Evolutionary conservation across 2,113 vertebrate genomes (phyloP), one percentile per base, ranked within the genome.

Genomic region (Oplegnathus fasciatus): DNA sequence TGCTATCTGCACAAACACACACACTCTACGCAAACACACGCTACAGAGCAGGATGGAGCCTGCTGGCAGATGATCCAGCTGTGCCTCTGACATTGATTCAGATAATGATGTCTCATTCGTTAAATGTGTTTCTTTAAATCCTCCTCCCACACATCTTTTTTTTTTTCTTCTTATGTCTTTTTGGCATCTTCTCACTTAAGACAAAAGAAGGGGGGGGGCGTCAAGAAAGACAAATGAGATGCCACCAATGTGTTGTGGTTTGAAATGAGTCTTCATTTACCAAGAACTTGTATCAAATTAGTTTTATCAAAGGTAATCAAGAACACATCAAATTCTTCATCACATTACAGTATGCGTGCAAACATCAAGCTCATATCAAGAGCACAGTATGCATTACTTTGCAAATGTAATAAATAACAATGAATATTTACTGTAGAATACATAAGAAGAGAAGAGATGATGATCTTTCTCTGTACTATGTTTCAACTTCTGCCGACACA

Each of bases 41-140:
- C n/a, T 1, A 6, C n/a, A 42, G 26, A 69, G 44, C 78, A 9
- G n/a, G 37, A 52, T 9, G 4, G 44, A 40, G 64, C 74, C 42
- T 30, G 30, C 42, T 34, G 37, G 26, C 68, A 68, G 28, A 55
- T 14, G 22, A 82, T 67, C 74, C 74, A 78, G 74, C 69, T 40
- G 68, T 55, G 75, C n/a, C 75, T 66, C 67, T 61, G 84, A 78
- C 74, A 68, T 7, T 62, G 58, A 78, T 18, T 72, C 37, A 48
- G 58, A 65, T 64, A 75, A 75, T 42, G 14, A 54, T 55, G 72
- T 70, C 83, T 69, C 48, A 37, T 75, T 80, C 69, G 54, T 44
- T 85, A 58, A 58, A 54, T 68, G 15, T 44, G 61, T 68, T 79
- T 62, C 64, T 62, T 75, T 60, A 85, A 80, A 75, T 75, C 34